Conservation (phyloP, 2,113 vertebrate genomes). For the Capreolus pygargus region DNA sequence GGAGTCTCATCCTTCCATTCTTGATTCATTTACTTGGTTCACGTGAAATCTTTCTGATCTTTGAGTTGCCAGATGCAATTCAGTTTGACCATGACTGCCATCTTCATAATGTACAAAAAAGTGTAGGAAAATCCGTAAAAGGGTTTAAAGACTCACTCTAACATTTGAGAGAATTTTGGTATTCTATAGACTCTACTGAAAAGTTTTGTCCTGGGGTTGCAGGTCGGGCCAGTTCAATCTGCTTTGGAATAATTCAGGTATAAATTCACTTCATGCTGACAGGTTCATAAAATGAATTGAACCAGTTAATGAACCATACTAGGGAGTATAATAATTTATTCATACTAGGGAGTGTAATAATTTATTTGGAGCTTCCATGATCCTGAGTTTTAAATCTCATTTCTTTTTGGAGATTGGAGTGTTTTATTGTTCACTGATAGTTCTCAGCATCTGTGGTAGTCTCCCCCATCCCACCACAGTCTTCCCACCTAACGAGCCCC, state of each 20-base stretch:
- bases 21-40: slow-evolving; percentile 1
- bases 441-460: background rate
- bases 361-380: background rate
- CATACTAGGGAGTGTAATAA: background rate
- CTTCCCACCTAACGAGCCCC: background rate
- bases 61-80: background rate
- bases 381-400: slow-evolving; percentile 13
- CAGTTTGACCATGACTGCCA: background rate
- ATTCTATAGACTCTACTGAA: background rate
- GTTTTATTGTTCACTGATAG: background rate
- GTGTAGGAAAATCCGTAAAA: background rate
- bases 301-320: background rate
- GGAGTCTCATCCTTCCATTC: background rate
- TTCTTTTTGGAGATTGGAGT: background rate
- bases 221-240: background rate
- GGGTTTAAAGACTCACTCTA: background rate
- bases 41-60: background rate
- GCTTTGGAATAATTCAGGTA: slow-evolving; percentile 28
- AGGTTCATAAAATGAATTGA: slow-evolving; percentile 17
- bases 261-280: background rate
- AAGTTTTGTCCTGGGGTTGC: slow-evolving; percentile 4
- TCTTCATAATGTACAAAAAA: background rate
- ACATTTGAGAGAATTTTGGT: background rate
- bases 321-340: background rate
- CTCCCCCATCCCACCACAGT: background rate